Conservation (phyloP, 2,797 vertebrate genomes). For the Selene dorsalis region DNA sequence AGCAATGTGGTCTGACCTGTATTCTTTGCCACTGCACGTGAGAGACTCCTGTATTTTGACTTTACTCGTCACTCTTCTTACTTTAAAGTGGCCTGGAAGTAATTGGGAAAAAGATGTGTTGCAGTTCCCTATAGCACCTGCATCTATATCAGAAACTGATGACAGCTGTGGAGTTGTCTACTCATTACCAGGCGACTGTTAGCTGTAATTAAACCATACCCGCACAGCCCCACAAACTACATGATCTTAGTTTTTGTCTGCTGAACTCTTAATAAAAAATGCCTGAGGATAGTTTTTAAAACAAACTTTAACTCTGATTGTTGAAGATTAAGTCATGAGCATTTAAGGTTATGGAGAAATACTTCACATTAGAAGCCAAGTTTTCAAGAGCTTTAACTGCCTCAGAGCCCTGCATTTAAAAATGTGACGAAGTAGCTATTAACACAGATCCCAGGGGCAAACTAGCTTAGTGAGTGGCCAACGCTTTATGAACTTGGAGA, state of each 20-base stretch:
- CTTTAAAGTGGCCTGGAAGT: background rate
- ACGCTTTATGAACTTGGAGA: background rate
- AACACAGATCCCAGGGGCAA: background rate
- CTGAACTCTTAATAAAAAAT: background rate
- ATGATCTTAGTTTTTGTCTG: background rate
- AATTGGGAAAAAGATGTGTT: background rate
- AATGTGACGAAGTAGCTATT: background rate
- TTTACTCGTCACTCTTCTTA: background rate
- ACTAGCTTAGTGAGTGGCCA: background rate
- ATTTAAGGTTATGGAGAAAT: slow-evolving; percentile 3
- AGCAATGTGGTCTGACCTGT: background rate
- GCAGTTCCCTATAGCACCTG: background rate
- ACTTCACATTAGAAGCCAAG: background rate
- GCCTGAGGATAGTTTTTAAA: background rate
- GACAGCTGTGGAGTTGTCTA: background rate
- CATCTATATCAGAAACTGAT: background rate
- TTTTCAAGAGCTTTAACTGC: background rate
- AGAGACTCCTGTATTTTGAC: background rate
- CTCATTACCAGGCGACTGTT: background rate
- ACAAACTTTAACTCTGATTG: background rate
- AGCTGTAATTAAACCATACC: background rate
- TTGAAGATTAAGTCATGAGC: background rate
- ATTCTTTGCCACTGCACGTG: background rate
- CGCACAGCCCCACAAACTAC: background rate
- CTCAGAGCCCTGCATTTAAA: background rate